Conservation (phyloP, 2,797 vertebrate species). For the Sebastes glaucus region DNA sequence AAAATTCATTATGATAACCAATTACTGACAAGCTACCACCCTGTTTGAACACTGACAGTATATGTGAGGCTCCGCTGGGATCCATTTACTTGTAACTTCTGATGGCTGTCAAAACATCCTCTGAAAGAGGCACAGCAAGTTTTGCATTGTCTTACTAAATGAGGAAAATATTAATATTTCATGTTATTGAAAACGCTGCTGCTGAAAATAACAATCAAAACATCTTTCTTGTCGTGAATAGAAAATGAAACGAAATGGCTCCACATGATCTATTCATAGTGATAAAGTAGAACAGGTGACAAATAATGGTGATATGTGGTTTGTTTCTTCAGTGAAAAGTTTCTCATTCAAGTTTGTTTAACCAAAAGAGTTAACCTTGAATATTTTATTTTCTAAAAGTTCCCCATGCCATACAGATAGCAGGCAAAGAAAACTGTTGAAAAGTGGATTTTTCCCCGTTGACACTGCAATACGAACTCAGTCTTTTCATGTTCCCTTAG, state of each 20-base stretch:
- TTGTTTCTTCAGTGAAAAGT: not conserved
- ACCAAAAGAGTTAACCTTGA: not conserved
- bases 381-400: not conserved
- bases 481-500: not conserved
- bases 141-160: constrained; percentile 41
- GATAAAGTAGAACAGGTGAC: not conserved
- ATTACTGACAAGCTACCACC: constrained; percentile 8
- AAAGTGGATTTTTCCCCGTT: not conserved
- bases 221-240: not conserved
- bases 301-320: not conserved
- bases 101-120: constrained; percentile 40
- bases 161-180: constrained; percentile 40
- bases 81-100: constrained; percentile 32
- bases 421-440: not conserved
- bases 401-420: not conserved
- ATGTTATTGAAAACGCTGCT: constrained; percentile 29
- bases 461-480: not conserved
- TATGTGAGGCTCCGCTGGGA: constrained; percentile 33
- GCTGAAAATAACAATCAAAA: constrained; percentile 32
- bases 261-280: constrained; percentile 5
- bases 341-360: not conserved
- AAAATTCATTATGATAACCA: constrained; percentile 31
- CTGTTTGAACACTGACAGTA: constrained; percentile 6
- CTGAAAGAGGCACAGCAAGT: not conserved
- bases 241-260: constrained; percentile 18